These are phyloP conservation scores for Coenobita brevimanus DNA, from an alignment of 1,140 invertebrate species.

Conservation along the genomic window DNA sequence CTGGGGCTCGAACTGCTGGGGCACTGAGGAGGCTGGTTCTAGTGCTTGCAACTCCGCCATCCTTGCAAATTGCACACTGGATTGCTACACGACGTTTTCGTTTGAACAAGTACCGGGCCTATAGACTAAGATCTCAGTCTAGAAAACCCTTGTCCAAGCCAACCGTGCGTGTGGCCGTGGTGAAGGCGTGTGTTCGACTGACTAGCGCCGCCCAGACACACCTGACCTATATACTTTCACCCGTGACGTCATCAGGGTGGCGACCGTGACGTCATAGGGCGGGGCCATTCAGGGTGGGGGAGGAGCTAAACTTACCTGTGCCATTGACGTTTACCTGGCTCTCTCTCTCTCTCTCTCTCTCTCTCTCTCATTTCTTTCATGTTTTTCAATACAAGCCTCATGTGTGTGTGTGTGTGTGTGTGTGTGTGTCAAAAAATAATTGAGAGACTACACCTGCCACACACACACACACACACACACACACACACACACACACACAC, in stretches of 20 bases:
- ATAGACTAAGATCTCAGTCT: conserved; percentile 60
- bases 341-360: too few relatives aligned
- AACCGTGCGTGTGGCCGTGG: conserved; percentile 43
- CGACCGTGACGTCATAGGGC: conserved; percentile 58
- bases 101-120: conserved; percentile 60
- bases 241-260: conserved; percentile 61
- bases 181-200: conserved; percentile 38
- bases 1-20: too few relatives aligned
- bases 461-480: too few relatives aligned
- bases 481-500: too few relatives aligned
- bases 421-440: too few relatives aligned
- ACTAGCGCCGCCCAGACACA: conserved; percentile 15
- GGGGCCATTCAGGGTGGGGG: conserved; percentile 29
- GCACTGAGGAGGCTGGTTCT: not conserved
- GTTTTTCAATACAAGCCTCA: too few relatives aligned
- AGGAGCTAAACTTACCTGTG: conserved; percentile 39
- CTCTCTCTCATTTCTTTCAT: too few relatives aligned
- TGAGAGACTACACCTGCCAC: too few relatives aligned
- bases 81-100: not conserved
- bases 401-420: too few relatives aligned
- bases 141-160: conserved; percentile 63
- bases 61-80: not conserved
- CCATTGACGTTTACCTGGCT: not conserved
- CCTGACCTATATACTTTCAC: conserved; percentile 67
- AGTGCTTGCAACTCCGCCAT: not conserved